phyloP scores from a whole-genome alignment of 2,113 vertebrate species.

The Anarhynchus alexandrinus region DNA sequence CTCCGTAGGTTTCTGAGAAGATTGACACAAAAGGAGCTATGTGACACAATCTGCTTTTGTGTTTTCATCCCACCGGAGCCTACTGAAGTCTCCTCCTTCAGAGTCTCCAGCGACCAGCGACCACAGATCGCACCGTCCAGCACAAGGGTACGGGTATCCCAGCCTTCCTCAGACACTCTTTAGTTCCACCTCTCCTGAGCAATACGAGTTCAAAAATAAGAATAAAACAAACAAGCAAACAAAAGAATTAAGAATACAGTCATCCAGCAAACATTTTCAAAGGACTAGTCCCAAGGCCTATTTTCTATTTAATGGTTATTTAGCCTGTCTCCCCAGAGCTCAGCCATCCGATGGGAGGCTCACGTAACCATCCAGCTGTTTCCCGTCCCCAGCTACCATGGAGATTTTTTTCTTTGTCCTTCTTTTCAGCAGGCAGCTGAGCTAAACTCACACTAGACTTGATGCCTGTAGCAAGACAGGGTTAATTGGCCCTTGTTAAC shows the following conservation, averaged over 20 bases:
- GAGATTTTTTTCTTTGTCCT: neutral
- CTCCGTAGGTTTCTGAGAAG: neutral
- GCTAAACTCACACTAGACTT: neutral
- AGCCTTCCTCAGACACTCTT: neutral
- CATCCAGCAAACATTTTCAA: neutral
- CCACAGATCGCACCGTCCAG: neutral
- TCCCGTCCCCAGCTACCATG: neutral
- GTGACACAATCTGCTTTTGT: neutral
- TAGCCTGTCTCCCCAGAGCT: neutral
- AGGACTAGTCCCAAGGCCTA: neutral
- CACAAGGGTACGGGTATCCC: neutral
- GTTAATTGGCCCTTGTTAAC: constrained; percentile 2
- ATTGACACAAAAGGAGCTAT: neutral
- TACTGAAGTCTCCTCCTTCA: neutral
- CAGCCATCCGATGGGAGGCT: neutral
- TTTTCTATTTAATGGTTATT: neutral
- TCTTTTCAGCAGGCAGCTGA: neutral
- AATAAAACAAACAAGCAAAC: neutral
- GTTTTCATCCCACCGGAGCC: neutral
- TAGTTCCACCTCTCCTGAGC: neutral
- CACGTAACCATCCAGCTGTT: constrained; percentile 9
- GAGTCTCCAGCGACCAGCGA: neutral
- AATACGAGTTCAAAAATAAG: neutral
- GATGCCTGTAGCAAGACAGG: neutral
- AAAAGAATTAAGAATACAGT: neutral